phyloP scores from a whole-genome alignment of 2,888 invertebrate species.

The Pachliopta kotzebuea region DNA sequence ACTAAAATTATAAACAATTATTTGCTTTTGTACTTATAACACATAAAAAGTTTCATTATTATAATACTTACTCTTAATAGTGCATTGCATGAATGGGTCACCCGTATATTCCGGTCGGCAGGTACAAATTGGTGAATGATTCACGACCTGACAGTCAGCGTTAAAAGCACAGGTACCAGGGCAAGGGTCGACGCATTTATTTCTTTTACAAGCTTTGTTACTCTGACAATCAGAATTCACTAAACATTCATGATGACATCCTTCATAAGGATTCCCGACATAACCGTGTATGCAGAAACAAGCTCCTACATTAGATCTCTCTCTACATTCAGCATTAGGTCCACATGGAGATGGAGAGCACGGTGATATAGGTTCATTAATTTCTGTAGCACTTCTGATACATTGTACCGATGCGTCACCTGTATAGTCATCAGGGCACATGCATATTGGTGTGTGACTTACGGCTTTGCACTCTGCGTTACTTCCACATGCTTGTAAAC shows the following conservation, averaged over 20 bases:
- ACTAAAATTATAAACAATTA: constrained; percentile 43
- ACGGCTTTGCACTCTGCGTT: constrained; percentile 88
- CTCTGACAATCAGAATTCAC: constrained; percentile 87
- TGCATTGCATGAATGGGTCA: constrained; percentile 85
- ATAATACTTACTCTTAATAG: constrained; percentile 51
- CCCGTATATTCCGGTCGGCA: constrained; percentile 85
- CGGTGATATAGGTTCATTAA: constrained; percentile 67
- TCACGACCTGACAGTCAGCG: constrained; percentile 87
- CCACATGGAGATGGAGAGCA: constrained; percentile 84
- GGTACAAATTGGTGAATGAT: constrained; percentile 85
- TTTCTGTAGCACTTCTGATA: constrained; percentile 43
- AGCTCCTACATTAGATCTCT: constrained; percentile 80
- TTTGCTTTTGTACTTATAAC: not conserved
- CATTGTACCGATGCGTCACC: constrained; percentile 90
- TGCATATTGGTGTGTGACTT: constrained; percentile 87
- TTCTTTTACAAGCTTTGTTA: constrained; percentile 84
- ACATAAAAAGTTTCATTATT: constrained; percentile 10
- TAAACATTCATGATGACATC: constrained; percentile 87
- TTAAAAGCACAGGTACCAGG: constrained; percentile 88
- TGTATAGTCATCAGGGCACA: constrained; percentile 83
- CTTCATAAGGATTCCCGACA: constrained; percentile 90
- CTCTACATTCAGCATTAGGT: constrained; percentile 82
- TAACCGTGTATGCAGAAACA: constrained; percentile 87
- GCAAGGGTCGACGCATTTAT: constrained; percentile 89
- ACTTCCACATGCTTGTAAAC: constrained; percentile 85